These are phyloP conservation scores for Orchesella flavescens DNA, from an alignment of 2,888 invertebrate species.

Conservation along the genomic window DNA sequence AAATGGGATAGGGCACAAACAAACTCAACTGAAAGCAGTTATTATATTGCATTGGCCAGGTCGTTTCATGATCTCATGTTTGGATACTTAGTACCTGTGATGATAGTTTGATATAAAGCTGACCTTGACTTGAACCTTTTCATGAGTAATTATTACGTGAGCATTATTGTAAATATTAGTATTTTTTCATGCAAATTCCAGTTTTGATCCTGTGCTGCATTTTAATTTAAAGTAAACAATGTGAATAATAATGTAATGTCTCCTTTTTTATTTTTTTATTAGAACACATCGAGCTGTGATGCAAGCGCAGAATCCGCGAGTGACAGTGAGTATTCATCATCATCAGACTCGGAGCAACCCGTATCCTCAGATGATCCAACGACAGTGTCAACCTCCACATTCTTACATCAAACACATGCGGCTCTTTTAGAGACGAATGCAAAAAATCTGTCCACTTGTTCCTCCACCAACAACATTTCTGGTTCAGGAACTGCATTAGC, in stretches of 20 bases:
- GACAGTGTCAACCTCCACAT: conserved; percentile 68
- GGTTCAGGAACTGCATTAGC: conserved; percentile 57
- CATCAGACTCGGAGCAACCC: conserved; percentile 65
- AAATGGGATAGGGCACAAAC: too few relatives aligned
- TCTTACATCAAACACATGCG: conserved; percentile 69
- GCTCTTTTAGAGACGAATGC: conserved; percentile 55
- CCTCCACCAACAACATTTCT: conserved; percentile 61
- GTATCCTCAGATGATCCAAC: conserved; percentile 71
- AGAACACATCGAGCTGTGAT: conserved; percentile 72
- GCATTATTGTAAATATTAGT: background rate
- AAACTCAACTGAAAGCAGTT: too few relatives aligned
- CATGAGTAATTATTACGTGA: background rate
- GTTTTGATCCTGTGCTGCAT: too few relatives aligned
- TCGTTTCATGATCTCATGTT: too few relatives aligned
- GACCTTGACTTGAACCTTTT: conserved; percentile 10
- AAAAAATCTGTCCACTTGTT: conserved; percentile 59
- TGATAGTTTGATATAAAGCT: background rate
- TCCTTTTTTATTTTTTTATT: conserved; percentile 25
- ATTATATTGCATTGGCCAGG: too few relatives aligned
- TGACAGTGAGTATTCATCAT: conserved; percentile 67
- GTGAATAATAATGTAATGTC: background rate
- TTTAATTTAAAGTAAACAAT: too few relatives aligned
- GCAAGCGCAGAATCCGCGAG: conserved; percentile 71
- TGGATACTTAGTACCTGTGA: too few relatives aligned
- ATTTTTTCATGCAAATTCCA: too few relatives aligned